These are phyloP conservation scores for Drosophila kanekoi DNA, from an alignment of 2,888 invertebrate species.

Conservation along the genomic window DNA sequence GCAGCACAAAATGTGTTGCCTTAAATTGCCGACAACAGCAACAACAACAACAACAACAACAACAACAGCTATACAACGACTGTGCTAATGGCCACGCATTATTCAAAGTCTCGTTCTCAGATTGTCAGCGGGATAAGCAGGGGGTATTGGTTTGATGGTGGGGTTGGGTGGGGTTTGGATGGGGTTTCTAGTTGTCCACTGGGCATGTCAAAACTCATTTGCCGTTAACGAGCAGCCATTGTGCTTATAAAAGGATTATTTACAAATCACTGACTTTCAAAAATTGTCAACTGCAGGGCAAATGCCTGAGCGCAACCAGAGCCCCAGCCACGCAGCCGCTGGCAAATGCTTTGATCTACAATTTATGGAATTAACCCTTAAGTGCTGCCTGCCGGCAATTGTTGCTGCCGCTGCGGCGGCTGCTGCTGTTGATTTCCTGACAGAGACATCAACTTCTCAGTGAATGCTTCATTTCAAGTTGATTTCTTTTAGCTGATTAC, in stretches of 20 bases:
- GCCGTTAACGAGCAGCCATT: conserved; percentile 83
- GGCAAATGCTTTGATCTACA: conserved; percentile 77
- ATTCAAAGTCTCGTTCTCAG: conserved; percentile 74
- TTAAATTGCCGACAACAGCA: conserved; percentile 55
- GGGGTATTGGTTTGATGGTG: conserved; percentile 1
- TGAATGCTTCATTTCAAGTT: conserved; percentile 68
- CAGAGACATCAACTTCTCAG: conserved; percentile 54
- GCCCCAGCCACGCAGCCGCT: conserved; percentile 30
- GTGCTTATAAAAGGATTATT: conserved; percentile 84
- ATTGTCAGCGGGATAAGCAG: conserved; percentile 69
- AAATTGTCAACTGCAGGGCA: conserved; percentile 82
- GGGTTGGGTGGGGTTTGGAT: neutral
- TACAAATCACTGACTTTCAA: conserved; percentile 84
- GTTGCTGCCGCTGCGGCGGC: neutral
- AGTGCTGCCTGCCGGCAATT: conserved; percentile 57
- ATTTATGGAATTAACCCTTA: conserved; percentile 82
- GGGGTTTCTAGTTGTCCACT: conserved; percentile 54
- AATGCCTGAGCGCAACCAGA: conserved; percentile 50
- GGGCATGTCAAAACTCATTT: conserved; percentile 79
- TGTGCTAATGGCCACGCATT: conserved; percentile 77
- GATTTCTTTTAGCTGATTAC: conserved; percentile 80
- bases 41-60: conserved; percentile 1
- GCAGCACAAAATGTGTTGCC: conserved; percentile 62
- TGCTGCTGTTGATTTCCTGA: conserved; percentile 18
- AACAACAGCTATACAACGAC: conserved; percentile 20